phyloP scores from a whole-genome alignment of 2,113 vertebrate genomes.

The Albula goreensis region DNA sequence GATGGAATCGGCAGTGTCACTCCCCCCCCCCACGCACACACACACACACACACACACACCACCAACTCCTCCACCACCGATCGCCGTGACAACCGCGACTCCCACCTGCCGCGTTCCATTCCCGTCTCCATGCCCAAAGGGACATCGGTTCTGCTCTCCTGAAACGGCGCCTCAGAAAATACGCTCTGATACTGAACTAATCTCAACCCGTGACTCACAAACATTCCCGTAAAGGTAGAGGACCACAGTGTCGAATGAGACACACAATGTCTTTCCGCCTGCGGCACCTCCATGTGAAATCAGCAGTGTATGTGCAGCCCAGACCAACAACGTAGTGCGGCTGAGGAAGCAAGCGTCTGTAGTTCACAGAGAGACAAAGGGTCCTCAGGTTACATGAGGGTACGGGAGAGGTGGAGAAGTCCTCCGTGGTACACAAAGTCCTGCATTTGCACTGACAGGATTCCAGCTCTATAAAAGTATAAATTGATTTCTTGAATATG shows the following conservation, averaged over 20 bases:
- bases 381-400: not conserved
- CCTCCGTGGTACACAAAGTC: not conserved
- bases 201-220: not conserved
- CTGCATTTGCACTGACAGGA: not conserved
- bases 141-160: not conserved
- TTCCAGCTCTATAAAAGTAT: not conserved
- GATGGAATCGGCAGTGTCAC: not conserved
- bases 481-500: constrained; percentile 6
- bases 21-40: too few species aligned
- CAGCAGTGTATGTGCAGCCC: not conserved
- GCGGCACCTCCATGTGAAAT: not conserved
- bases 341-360: not conserved
- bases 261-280: not conserved
- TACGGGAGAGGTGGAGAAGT: not conserved
- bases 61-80: not conserved
- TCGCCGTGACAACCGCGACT: not conserved
- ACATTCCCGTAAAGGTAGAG: not conserved
- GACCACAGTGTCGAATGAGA: not conserved
- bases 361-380: not conserved
- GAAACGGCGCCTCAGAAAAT: not conserved
- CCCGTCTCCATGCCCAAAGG: not conserved
- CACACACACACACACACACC: too few species aligned
- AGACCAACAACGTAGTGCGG: not conserved
- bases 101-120: not conserved
- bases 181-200: not conserved